These are phyloP conservation scores for Nomia melanderi DNA, from an alignment of 1,140 invertebrate genomes.

Conservation along the genomic window DNA sequence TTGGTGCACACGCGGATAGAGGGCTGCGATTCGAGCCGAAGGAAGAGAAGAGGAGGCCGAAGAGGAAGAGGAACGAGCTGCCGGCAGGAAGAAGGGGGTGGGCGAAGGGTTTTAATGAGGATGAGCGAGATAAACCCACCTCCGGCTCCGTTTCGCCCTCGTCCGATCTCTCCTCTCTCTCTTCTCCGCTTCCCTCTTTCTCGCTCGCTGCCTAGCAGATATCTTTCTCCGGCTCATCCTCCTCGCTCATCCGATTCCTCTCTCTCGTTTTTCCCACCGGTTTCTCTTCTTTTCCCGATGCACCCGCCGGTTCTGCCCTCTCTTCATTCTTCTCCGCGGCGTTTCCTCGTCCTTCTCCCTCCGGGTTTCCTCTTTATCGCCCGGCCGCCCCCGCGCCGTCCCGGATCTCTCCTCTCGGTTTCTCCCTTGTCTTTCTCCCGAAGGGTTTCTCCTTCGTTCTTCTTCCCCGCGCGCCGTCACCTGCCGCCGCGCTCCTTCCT, in stretches of 20 bases:
- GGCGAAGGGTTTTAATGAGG: constrained; percentile 72
- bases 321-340: constrained; percentile 2
- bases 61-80: constrained; percentile 41
- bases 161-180: constrained; percentile 33
- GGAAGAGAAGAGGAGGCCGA: constrained; percentile 38
- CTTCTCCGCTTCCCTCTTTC: constrained; percentile 10
- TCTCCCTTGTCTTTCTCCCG: neutral
- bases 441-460: neutral
- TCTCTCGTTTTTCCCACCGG: constrained; percentile 3
- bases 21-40: constrained; percentile 31
- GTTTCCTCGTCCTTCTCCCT: constrained; percentile 18
- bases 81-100: constrained; percentile 51
- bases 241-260: neutral
- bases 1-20: constrained; percentile 23
- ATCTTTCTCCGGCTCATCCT: no score
- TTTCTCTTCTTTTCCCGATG: constrained; percentile 30
- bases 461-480: neutral
- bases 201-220: constrained; percentile 20
- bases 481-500: neutral
- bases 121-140: constrained; percentile 72
- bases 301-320: neutral
- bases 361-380: constrained; percentile 23
- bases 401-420: neutral
- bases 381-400: neutral
- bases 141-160: constrained; percentile 62